Base-by-base conservation (phyloP, 1,140 invertebrate genomes). In the Lepidurus packardi region DNA sequence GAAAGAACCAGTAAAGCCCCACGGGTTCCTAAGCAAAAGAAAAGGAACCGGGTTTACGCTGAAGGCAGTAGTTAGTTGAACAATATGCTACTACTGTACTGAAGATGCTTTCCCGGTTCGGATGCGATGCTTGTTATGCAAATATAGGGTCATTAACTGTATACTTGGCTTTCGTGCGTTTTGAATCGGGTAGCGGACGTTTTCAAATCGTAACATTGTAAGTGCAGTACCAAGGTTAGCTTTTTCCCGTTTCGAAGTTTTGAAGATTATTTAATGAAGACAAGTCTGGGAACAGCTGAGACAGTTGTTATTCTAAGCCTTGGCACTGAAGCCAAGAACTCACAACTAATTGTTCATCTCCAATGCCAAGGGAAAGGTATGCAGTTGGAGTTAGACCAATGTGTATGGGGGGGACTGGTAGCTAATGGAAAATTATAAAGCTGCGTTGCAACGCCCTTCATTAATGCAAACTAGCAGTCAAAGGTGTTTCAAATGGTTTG, bases 281-380 rank as follows among this genome's bases (percentile, higher is more conserved):
- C 53, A 21, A 65, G 16, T 65, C 53, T 65, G 53, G 21, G 8
- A 65, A 65, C 53, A 65, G 53, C 53, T 65, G 53, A 65, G 53
- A n/a, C 53, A 65, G 53, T 65, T 65, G 53, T 65, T 65, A 65
- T 65, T 65, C 53, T 65, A 65, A 65, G 53, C n/a, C 53, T 65
- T 65, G 53, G 53, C 53, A 65, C 53, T 11, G 9, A n/a, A 21
- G 53, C 53, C 53, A 65, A 65, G 7, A 65, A 21, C 53, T 65
- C 21, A 7, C 13, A 65, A 4, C 21, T n/a, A 47, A 21, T 65
- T 65, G 53, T 65, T 65, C 53, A 65, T 65, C 1, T 9, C 16
- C 16, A 9, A 65, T 65, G 53, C 53, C 53, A 65, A 16, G 53
- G 21, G 21, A 65, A 9, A 65, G 0, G 53, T 65, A 65, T 21